These are phyloP conservation scores for Hydrolagus colliei DNA, from an alignment of 2,797 vertebrate genomes.

Conservation along the genomic window DNA sequence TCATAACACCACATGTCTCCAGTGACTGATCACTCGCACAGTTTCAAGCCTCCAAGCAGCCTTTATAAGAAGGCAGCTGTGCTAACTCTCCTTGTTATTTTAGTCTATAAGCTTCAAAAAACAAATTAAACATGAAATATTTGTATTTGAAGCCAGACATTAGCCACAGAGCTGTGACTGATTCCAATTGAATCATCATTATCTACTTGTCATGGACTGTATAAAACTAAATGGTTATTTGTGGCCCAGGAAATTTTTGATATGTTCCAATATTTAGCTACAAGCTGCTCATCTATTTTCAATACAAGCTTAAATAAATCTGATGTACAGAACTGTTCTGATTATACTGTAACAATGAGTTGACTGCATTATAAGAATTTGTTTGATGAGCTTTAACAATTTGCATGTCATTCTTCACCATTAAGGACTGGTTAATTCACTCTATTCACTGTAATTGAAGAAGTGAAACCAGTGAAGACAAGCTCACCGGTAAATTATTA, in stretches of 20 bases:
- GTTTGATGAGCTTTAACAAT: slow-evolving; percentile 2
- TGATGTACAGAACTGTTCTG: background rate
- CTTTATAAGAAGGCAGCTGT: background rate
- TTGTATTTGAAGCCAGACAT: slow-evolving; percentile 6
- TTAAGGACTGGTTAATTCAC: background rate
- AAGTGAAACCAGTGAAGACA: background rate
- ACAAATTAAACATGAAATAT: background rate
- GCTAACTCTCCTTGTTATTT: background rate
- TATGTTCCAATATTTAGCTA: background rate
- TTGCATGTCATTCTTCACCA: background rate
- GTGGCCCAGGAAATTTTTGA: background rate
- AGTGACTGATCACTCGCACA: background rate
- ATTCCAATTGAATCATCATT: slow-evolving; percentile 1
- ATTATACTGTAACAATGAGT: background rate
- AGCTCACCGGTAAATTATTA: background rate
- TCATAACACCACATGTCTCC: background rate
- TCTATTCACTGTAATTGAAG: background rate
- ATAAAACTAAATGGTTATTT: background rate
- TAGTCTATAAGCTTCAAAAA: background rate
- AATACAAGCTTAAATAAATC: background rate
- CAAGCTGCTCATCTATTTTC: background rate
- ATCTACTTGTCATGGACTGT: background rate
- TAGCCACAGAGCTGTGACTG: background rate
- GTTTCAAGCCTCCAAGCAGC: background rate
- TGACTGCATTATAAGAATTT: background rate